These are phyloP conservation scores for Monochamus alternatus DNA, from an alignment of 2,888 invertebrate species.

Conservation along the genomic window DNA sequence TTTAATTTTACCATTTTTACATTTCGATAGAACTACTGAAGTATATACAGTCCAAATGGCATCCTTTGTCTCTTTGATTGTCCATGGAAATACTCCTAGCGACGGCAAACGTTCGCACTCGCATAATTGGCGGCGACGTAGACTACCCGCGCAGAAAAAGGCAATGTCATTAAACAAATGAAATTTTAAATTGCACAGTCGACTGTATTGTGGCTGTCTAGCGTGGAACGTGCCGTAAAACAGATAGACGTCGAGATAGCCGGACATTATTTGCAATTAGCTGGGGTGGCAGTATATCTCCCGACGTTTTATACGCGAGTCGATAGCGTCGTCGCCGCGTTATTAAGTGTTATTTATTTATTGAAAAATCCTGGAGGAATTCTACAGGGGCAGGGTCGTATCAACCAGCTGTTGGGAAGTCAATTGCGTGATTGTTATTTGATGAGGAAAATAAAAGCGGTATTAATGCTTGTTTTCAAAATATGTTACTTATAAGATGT, in stretches of 20 bases:
- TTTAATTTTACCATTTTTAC: too few species aligned
- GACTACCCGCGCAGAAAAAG: conserved; percentile 41
- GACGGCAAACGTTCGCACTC: conserved; percentile 34
- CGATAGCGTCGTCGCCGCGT: conserved; percentile 38
- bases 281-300: conserved; percentile 59
- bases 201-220: conserved; percentile 43
- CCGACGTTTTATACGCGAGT: conserved; percentile 28
- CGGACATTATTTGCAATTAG: conserved; percentile 66
- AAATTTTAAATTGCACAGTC: conserved; percentile 48
- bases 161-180: conserved; percentile 48
- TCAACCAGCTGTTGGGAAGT: background rate
- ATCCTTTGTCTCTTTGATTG: too few species aligned
- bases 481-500: too few species aligned
- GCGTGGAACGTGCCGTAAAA: conserved; percentile 49
- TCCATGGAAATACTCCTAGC: background rate
- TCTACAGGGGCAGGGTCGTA: background rate
- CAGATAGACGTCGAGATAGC: conserved; percentile 58
- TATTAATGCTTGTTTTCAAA: background rate
- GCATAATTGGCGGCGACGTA: conserved; percentile 42
- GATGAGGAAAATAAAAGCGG: background rate
- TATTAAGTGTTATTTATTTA: conserved; percentile 46
- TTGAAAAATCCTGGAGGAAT: conserved; percentile 37
- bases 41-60: too few species aligned
- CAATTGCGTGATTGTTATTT: background rate
- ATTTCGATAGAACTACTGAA: too few species aligned